Evolutionary conservation across 2,113 vertebrate genomes (phyloP).

Genomic region (Mus pahari): DNA sequence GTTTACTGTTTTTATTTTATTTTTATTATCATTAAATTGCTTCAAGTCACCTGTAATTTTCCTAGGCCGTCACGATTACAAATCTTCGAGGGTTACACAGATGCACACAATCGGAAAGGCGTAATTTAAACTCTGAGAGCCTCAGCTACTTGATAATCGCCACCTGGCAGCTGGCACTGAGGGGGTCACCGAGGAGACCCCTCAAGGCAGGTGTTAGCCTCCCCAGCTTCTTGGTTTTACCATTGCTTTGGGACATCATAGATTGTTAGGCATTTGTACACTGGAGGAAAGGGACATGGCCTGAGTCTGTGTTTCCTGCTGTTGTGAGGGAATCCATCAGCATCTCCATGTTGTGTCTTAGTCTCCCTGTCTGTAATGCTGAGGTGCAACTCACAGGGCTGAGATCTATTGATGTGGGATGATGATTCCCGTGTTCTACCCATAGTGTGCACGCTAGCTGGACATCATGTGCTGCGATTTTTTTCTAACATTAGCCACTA

Average conservation of each 20-base stretch:
- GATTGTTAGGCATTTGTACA: neutral
- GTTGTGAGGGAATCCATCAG: neutral
- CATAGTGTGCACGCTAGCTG: neutral
- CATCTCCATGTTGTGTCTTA: neutral
- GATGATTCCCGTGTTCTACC: neutral
- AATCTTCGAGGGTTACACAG: conserved; percentile 78
- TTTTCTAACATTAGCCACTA: neutral
- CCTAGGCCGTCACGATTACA: conserved; percentile 82
- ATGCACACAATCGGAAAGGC: conserved; percentile 50
- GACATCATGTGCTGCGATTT: neutral
- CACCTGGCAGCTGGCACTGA: conserved; percentile 5
- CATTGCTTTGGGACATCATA: no score
- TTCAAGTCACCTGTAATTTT: conserved; percentile 86
- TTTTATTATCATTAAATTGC: conserved; percentile 88
- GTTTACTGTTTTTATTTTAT: conserved; percentile 83
- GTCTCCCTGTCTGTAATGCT: neutral
- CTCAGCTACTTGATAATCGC: neutral
- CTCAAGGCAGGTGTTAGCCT: neutral
- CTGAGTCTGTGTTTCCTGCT: neutral
- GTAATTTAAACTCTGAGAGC: conserved; percentile 39
- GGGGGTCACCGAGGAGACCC: neutral
- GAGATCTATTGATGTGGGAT: neutral
- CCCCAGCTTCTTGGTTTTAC: neutral
- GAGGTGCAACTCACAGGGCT: neutral
- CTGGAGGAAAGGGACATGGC: neutral